These are phyloP conservation scores for Ecdyonurus torrentis DNA, from an alignment of 2,888 invertebrate genomes.

Conservation along the genomic window DNA sequence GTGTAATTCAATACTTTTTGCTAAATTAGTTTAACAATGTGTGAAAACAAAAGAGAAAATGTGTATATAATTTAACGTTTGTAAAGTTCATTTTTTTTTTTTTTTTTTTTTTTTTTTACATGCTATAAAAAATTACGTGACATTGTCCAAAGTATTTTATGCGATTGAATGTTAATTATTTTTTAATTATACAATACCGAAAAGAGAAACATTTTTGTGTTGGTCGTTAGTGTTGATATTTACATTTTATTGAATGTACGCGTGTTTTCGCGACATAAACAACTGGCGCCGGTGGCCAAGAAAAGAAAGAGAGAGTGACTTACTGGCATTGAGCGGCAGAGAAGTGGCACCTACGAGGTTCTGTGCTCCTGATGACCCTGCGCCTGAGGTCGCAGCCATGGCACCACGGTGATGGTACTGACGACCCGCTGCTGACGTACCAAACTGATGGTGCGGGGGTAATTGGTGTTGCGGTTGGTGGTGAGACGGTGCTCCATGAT, in stretches of 20 bases:
- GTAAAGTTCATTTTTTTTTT: too few species aligned
- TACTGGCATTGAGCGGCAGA: slow-evolving; percentile 10
- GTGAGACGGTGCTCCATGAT: background rate
- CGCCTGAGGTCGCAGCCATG: slow-evolving; percentile 1
- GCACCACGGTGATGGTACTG: slow-evolving; percentile 6
- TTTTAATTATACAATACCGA: too few species aligned
- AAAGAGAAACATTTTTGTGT: too few species aligned
- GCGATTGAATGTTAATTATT: too few species aligned
- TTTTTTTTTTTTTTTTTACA: too few species aligned
- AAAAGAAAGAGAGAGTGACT: background rate
- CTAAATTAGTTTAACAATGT: too few species aligned
- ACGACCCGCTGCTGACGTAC: background rate
- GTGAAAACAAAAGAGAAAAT: too few species aligned
- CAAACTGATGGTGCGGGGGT: background rate
- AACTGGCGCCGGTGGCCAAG: background rate
- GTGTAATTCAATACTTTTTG: too few species aligned
- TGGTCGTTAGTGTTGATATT: too few species aligned
- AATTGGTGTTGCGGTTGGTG: slow-evolving; percentile 6
- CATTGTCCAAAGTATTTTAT: too few species aligned
- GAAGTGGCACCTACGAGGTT: slow-evolving; percentile 6
- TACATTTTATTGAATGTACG: background rate
- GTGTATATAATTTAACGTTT: too few species aligned
- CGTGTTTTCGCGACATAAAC: background rate
- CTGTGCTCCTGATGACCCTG: background rate
- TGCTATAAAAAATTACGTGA: too few species aligned